Evolutionary conservation across 1,140 invertebrate species (phyloP), one percentile per base, ranked within the genome.

Genomic region (Aphis gossypii): DNA sequence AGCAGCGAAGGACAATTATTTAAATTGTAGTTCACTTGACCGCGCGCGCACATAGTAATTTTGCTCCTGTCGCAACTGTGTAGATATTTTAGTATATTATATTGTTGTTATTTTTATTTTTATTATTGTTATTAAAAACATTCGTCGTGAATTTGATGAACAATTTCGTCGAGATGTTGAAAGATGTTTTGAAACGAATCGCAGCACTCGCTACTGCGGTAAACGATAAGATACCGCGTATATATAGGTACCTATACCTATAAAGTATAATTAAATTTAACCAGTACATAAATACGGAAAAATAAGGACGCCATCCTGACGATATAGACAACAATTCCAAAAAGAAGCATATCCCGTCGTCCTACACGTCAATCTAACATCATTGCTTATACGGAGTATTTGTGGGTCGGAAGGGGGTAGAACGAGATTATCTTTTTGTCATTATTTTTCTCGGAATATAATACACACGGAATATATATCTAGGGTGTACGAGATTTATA

Each of bases 341-440:
- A 30, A 11, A 68, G 60, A 68, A 14, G 11, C 60, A 68, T n/a
- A 68, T 14, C 60, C 51, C 48, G 14, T 14, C 48, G 18, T 14
- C 41, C 7, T 84, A 23, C 38, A 84, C 83, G 44, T 44, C 38
- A 41, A 41, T 3, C 38, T 41, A 41, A 41, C 38, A 18, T 48
- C 18, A 7, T 35, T 20, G 18, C 18, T 18, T 14, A 41, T 41
- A 35, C 44, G 84, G n/a, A 18, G 46, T 76, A n/a, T 76, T n/a
- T 14, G 2, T 2, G 25, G 46, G 87, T 41, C 38, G 25, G 54
- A 30, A 41, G 9, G 51, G 51, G 21, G 11, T 23, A 30, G 56
- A 90, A 68, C 89, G 56, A 68, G 38, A 90, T 90, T 90, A 90
- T 90, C 38, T 90, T 90, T 68, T 68, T 60, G 89, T 90, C 89